Evolutionary conservation across 2,888 invertebrate species (phyloP), one percentile per base, ranked within the genome.

Genomic region (Euproctis similis): DNA sequence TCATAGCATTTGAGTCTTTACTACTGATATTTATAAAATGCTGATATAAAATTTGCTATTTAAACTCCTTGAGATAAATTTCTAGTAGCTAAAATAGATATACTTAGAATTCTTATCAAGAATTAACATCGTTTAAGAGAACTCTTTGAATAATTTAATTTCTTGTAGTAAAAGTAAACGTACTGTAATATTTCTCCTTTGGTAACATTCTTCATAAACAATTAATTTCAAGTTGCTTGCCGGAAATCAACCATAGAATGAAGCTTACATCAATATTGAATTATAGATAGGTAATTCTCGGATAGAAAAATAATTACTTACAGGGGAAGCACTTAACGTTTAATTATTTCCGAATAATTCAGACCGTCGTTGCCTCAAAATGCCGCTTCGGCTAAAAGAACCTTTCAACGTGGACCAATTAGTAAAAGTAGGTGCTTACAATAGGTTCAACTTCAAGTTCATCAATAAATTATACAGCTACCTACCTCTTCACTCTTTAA

Each of bases 331-430:
- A 59, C 54, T 60, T 52, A n/a, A 46, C 51, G 47, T 61, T 64
- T 62, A 68, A 69, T 67, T 64, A 68, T 65, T 67, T 58, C 53
- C 45, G 55, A 65, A 56, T 56, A 55, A 55, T 59, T 53, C 53
- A 42, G 47, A 51, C 43, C 45, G 46, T 43, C n/a, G n/a, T n/a
- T 45, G 47, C 39, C 36, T 48, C 53, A 44, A 58, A n/a, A n/a
- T n/a, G n/a, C n/a, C n/a, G n/a, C n/a, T n/a, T n/a, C n/a, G n/a
- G n/a, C n/a, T n/a, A 47, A 64, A 59, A 57, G 59, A 57, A 59
- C 61, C 62, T 67, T n/a, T n/a, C n/a, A n/a, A n/a, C 53, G 50
- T 37, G 46, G 59, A 67, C 64, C 71, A 71, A 73, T 73, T 72
- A 71, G 61, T 53, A 56, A 59, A 62, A 66, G 62, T 64, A 66